Percentiles rank a stretch among this genome's conserved stretches.
These are phyloP conservation scores for Cephus rjabovi DNA, from an alignment of 2,888 invertebrate genomes.

Conservation along the genomic window DNA sequence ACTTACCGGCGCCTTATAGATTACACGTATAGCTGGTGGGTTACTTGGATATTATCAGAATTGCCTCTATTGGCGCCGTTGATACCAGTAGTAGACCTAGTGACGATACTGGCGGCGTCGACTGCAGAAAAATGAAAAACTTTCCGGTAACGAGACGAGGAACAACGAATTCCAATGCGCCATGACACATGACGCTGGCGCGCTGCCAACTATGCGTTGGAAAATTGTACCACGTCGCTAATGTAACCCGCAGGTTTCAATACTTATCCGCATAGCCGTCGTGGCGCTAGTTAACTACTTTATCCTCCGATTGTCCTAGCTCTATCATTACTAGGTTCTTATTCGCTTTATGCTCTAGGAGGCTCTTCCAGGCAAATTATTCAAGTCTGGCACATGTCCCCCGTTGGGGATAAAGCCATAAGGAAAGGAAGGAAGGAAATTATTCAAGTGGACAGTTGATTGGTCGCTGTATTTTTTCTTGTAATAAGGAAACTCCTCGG, in stretches of 20 bases:
- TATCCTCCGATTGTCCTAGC: neutral
- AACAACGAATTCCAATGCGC: slow-evolving; percentile 60
- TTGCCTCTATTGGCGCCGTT: neutral
- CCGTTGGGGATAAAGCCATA: no score
- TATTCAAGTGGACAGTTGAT: neutral
- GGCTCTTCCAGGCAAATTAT: neutral
- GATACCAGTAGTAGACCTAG: neutral
- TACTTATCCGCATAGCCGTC: neutral
- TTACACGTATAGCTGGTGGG: neutral
- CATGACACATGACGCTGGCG: slow-evolving; percentile 58
- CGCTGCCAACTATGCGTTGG: slow-evolving; percentile 56
- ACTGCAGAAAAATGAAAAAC: neutral
- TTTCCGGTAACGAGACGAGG: slow-evolving; percentile 56
- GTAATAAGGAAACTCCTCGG: neutral
- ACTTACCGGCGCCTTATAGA: neutral
- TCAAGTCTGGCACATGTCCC: no score
- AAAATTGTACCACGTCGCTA: slow-evolving; percentile 55
- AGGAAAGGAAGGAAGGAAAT: no score
- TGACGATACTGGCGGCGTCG: neutral
- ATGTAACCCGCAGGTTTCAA: slow-evolving; percentile 36
- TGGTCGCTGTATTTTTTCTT: neutral
- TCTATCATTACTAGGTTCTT: neutral
- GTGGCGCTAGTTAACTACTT: neutral
- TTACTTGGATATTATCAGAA: neutral
- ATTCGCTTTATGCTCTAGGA: neutral